Base-by-base conservation (phyloP, 2,888 invertebrate genomes). In the Heliconius charithonia region DNA sequence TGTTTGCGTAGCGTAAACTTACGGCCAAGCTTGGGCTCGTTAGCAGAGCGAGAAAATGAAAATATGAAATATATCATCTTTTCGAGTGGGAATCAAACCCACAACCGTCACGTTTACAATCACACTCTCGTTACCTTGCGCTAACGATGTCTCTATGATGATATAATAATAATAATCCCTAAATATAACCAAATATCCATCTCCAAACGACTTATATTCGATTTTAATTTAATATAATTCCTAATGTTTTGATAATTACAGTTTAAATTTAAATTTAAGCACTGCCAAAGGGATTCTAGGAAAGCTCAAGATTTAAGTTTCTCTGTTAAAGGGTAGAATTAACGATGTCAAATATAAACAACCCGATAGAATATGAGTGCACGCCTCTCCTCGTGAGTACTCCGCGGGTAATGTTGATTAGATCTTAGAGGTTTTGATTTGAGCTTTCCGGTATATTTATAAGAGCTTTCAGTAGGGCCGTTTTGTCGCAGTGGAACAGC, bases 241-340 rank as follows among this genome's bases (percentile, higher is more conserved):
- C 13, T 32, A n/a, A 29, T 71, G 29, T 71, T 71, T 71, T 71
- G 70, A 71, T 71, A 71, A 29, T 51, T 71, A 70, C 9, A 25
- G 62, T 63, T 27, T 27, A 27, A 27, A 63, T 25, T 71, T 71
- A 56, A n/a, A 71, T 71, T 71, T 56, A 22, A 71, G 27, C 22
- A 32, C 32, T 32, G n/a, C 56, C 32, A 72, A 29, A 72, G 13
- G 13, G 51, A 72, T 72, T 72, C 72, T 72, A 29, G 72, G 72
- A 29, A 56, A 32, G 59, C 59, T 32, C n/a, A 16, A 72, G n/a
- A 72, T 59, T n/a, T 32, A 59, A 59, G 72, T 72, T 72, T 72
- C 56, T n/a, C n/a, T 29, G 22, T 59, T 59, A 59, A 29, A 32
- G 56, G 22, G 29, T 29, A 29, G n/a, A 51, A 29, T 71, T 71